Evolutionary conservation across 2,888 invertebrate genomes (phyloP).

Genomic region (Apoda limacodes): DNA sequence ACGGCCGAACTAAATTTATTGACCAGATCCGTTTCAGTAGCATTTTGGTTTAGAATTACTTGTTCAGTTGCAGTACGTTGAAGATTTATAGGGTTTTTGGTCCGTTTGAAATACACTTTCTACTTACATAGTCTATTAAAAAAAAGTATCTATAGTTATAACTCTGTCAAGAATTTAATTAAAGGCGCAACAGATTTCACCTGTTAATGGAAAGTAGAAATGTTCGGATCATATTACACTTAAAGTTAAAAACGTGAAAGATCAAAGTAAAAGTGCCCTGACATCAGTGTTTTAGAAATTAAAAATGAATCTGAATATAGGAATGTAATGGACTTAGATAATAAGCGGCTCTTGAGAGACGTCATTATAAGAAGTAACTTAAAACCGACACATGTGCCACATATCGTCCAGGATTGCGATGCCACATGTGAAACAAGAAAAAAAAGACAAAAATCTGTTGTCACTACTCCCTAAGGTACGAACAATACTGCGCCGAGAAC

Average conservation of each 20-base stretch:
- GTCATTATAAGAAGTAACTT: slow-evolving; percentile 57
- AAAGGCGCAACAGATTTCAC: slow-evolving; percentile 39
- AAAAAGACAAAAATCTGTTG: slow-evolving; percentile 65
- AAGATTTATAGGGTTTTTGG: slow-evolving; percentile 41
- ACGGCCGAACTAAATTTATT: slow-evolving; percentile 54
- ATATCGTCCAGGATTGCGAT: slow-evolving; percentile 68
- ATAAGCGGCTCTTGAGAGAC: slow-evolving; percentile 54
- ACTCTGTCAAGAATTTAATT: too few species aligned
- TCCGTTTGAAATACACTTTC: slow-evolving; percentile 28
- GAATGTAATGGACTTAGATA: slow-evolving; percentile 45
- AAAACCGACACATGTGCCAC: slow-evolving; percentile 67
- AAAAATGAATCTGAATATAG: slow-evolving; percentile 38
- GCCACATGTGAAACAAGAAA: slow-evolving; percentile 65
- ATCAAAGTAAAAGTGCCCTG: slow-evolving; percentile 53
- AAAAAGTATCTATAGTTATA: too few species aligned
- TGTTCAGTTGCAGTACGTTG: slow-evolving; percentile 24
- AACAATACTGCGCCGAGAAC: slow-evolving; percentile 53
- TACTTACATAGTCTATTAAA: too few species aligned
- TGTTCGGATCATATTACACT: slow-evolving; percentile 44
- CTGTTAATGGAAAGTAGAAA: slow-evolving; percentile 32
- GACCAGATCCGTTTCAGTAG: slow-evolving; percentile 59
- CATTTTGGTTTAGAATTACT: slow-evolving; percentile 47
- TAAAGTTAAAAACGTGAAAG: slow-evolving; percentile 38
- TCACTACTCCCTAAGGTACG: slow-evolving; percentile 64
- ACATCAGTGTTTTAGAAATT: slow-evolving; percentile 36